Evolutionary conservation across 2,888 invertebrate species (phyloP).

Genomic region (Odiellus spinosus): DNA sequence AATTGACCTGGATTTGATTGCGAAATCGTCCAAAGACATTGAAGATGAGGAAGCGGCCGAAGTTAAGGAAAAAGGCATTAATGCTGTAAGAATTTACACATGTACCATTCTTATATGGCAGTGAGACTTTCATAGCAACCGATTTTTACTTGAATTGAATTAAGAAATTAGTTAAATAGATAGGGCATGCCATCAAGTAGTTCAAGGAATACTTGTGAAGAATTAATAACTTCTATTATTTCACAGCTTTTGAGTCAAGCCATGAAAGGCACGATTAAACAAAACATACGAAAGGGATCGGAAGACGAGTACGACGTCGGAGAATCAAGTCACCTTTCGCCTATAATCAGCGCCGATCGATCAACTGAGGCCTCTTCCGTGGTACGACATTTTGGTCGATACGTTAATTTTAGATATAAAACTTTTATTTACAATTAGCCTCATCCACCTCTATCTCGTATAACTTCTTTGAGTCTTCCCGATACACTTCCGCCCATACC

Average conservation of each 20-base stretch:
- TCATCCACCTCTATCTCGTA: too few species aligned
- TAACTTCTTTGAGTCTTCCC: too few species aligned
- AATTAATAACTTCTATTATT: background rate
- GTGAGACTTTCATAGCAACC: background rate
- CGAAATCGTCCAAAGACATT: constrained; percentile 15
- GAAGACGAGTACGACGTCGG: constrained; percentile 25
- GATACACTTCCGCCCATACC: too few species aligned
- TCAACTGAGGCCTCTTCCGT: constrained; percentile 17
- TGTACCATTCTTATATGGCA: background rate
- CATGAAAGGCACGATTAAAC: constrained; percentile 56
- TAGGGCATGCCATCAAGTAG: too few species aligned
- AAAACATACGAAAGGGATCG: constrained; percentile 30
- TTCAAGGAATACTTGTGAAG: too few species aligned
- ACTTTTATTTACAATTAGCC: too few species aligned
- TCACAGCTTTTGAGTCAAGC: constrained; percentile 55
- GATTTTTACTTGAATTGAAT: constrained; percentile 4
- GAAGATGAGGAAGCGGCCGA: constrained; percentile 19
- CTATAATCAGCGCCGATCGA: constrained; percentile 21
- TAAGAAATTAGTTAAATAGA: too few species aligned
- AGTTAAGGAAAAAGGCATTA: constrained; percentile 18
- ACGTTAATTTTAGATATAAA: too few species aligned
- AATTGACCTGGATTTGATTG: constrained; percentile 29
- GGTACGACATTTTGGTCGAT: too few species aligned
- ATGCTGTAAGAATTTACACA: constrained; percentile 14
- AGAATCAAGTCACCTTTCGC: constrained; percentile 22